phyloP scores from a whole-genome alignment of 2,113 vertebrate species.

The Calypte anna region DNA sequence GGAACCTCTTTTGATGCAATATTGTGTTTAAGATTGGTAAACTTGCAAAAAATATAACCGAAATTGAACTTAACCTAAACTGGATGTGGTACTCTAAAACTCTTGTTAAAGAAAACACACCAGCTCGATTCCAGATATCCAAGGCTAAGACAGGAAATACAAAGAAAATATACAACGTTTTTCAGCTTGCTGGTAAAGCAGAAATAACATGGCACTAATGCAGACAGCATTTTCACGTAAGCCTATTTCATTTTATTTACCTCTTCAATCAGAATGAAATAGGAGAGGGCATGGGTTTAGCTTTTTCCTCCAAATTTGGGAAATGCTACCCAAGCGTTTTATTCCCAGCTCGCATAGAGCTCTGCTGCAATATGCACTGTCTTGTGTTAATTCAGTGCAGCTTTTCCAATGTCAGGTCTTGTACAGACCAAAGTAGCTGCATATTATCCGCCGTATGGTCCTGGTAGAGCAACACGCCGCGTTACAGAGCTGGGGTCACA shows the following conservation, averaged over 20 bases:
- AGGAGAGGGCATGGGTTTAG: conserved; percentile 27
- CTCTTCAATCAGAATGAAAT: conserved; percentile 56
- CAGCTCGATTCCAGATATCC: conserved; percentile 59
- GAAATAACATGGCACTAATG: conserved; percentile 40
- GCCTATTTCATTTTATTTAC: conserved; percentile 61
- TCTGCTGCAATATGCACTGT: not conserved
- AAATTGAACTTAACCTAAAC: conserved; percentile 60
- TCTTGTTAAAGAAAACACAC: conserved; percentile 59
- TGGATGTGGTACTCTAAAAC: conserved; percentile 40
- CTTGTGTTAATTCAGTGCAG: conserved; percentile 57
- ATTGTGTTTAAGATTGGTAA: conserved; percentile 9
- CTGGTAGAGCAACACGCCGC: not conserved
- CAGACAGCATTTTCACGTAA: conserved; percentile 64
- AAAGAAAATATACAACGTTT: not conserved
- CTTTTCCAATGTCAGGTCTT: conserved; percentile 26
- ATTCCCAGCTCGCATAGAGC: not conserved
- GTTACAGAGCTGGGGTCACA: conserved; percentile 18
- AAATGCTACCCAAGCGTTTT: conserved; percentile 24
- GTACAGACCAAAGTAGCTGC: conserved; percentile 16
- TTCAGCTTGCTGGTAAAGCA: conserved; percentile 13
- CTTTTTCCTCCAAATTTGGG: not conserved
- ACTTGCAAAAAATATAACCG: conserved; percentile 43
- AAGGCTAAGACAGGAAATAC: conserved; percentile 7
- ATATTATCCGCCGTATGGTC: conserved; percentile 19
- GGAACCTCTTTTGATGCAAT: not conserved